phyloP scores from a whole-genome alignment of 2,113 vertebrate genomes.

The Junco hyemalis region DNA sequence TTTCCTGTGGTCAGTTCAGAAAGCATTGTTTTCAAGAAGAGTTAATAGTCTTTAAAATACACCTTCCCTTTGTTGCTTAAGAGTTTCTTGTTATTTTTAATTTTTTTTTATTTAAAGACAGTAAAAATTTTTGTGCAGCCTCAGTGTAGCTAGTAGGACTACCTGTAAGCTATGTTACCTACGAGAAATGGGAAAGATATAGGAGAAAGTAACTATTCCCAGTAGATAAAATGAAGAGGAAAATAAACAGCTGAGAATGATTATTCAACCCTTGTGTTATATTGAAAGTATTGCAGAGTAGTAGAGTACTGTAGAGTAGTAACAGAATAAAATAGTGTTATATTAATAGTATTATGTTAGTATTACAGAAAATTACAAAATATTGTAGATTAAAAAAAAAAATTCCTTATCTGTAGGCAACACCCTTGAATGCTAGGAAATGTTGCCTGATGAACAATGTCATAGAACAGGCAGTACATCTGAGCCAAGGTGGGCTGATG shows the following conservation, averaged over 20 bases:
- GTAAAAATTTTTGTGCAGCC: not conserved
- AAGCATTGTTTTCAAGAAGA: not conserved
- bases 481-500: not conserved
- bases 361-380: not conserved
- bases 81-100: not conserved
- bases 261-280: not conserved
- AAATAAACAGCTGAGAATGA: not conserved
- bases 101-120: not conserved
- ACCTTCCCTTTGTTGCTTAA: not conserved
- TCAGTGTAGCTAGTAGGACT: not conserved
- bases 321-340: not conserved
- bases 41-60: not conserved
- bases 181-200: not conserved
- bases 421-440: not conserved
- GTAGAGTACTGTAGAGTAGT: not conserved
- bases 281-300: not conserved
- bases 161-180: fast-evolving
- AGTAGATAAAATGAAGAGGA: not conserved
- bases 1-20: not conserved
- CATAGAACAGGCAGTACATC: not conserved
- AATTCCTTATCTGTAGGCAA: not conserved
- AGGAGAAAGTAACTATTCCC: not conserved
- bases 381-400: not conserved
- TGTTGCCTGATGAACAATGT: not conserved
- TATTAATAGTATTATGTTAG: not conserved